phyloP scores from a whole-genome alignment of 2,113 vertebrate genomes.

The Pterocles burchelli region DNA sequence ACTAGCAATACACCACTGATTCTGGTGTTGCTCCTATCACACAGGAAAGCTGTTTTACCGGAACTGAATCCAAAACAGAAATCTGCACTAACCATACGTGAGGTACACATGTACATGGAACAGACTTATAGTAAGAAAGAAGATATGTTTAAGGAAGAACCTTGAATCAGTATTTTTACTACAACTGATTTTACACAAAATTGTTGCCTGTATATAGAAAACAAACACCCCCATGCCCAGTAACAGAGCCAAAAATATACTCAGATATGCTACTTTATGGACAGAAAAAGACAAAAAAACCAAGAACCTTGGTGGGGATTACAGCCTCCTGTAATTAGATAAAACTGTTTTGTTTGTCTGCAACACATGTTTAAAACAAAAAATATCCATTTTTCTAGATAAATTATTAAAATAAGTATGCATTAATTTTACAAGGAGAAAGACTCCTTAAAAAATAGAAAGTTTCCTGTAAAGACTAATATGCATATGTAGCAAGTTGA shows the following conservation, averaged over 20 bases:
- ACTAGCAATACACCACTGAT: not conserved
- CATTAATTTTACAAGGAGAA: not conserved
- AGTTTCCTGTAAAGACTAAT: not conserved
- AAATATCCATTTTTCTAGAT: too few species aligned
- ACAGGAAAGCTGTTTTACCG: not conserved
- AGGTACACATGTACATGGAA: not conserved
- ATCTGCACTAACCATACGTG: not conserved
- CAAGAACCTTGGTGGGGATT: not conserved
- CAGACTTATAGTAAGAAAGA: not conserved
- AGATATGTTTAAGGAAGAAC: not conserved
- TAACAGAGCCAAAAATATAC: not conserved
- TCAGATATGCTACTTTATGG: not conserved
- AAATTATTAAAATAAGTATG: not conserved
- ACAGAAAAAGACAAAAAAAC: not conserved
- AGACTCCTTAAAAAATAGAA: not conserved
- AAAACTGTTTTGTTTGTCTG: not conserved
- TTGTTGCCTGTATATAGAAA: not conserved
- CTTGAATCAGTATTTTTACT: not conserved
- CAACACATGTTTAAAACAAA: not conserved
- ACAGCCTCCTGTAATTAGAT: not conserved
- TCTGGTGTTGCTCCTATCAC: not conserved
- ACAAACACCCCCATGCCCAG: fast-evolving
- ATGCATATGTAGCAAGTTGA: not conserved
- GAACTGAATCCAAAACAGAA: not conserved
- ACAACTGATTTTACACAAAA: not conserved